phyloP scores from a whole-genome alignment of 1,140 invertebrate species.

The Pristionchus pacificus region DNA sequence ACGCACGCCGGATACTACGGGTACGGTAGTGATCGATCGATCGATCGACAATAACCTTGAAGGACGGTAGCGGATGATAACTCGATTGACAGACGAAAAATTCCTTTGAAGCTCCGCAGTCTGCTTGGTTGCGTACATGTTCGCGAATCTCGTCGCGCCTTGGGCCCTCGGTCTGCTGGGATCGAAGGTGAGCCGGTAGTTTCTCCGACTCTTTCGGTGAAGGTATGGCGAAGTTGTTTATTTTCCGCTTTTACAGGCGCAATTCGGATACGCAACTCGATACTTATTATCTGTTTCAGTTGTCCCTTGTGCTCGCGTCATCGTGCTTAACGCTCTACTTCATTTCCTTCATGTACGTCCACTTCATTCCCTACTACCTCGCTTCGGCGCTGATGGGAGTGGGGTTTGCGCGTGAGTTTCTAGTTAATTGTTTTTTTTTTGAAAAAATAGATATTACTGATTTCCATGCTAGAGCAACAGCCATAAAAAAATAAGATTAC shows the following conservation, averaged over 20 bases:
- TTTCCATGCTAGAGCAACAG: too few species aligned
- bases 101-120: conserved; percentile 14
- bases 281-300: background rate
- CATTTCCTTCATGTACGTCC: background rate
- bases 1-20: conserved; percentile 24
- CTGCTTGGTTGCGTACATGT: conserved; percentile 1
- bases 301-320: background rate
- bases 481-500: background rate
- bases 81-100: background rate
- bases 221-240: too few species aligned
- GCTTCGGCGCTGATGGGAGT: conserved; percentile 1
- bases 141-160: conserved; percentile 1
- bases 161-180: background rate
- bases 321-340: background rate
- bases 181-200: background rate
- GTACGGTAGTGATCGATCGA: background rate
- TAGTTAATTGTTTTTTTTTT: too few species aligned
- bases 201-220: too few species aligned
- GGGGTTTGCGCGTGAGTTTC: conserved; percentile 9
- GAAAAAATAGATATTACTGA: background rate
- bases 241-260: too few species aligned
- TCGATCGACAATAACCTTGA: background rate
- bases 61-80: background rate
- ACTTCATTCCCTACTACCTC: background rate
- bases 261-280: too few species aligned